phyloP scores from a whole-genome alignment of 2,113 vertebrate species.

The Oreochromis spilurus region DNA sequence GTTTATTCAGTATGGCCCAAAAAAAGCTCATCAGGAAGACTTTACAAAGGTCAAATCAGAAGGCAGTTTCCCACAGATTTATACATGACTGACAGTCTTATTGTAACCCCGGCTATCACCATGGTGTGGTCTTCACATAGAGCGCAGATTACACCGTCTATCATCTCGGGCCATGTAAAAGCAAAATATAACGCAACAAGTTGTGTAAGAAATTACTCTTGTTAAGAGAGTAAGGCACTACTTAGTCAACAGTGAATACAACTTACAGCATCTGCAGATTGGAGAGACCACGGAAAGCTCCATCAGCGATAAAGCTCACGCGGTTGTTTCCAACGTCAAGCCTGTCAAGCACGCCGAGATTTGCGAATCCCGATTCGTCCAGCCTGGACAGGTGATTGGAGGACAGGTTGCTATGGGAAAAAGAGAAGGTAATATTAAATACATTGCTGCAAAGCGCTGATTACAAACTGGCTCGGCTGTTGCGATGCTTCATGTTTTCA shows the following conservation, averaged over 20 bases:
- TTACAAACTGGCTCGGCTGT: not conserved
- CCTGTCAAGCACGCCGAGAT: slow-evolving; percentile 82
- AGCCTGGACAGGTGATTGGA: slow-evolving; percentile 88
- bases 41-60: not conserved
- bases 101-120: not conserved
- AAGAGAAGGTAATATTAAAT: not conserved
- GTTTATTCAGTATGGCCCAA: not conserved
- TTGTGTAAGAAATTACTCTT: not conserved
- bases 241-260: not conserved
- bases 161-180: not conserved
- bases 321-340: slow-evolving; percentile 88
- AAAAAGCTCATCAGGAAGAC: not conserved
- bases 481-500: not conserved
- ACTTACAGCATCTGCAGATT: slow-evolving; percentile 88
- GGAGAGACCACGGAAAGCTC: slow-evolving; percentile 89
- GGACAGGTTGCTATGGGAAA: slow-evolving; percentile 80
- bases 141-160: rapidly evolving
- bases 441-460: not conserved
- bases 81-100: not conserved
- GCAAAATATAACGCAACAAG: not conserved
- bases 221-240: not conserved
- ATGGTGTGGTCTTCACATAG: not conserved
- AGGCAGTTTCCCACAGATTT: not conserved
- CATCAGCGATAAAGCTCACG: slow-evolving; percentile 92
- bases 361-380: slow-evolving; percentile 90